Conservation (phyloP, 2,797 vertebrate genomes). For the Aotus griseimembra region DNA sequence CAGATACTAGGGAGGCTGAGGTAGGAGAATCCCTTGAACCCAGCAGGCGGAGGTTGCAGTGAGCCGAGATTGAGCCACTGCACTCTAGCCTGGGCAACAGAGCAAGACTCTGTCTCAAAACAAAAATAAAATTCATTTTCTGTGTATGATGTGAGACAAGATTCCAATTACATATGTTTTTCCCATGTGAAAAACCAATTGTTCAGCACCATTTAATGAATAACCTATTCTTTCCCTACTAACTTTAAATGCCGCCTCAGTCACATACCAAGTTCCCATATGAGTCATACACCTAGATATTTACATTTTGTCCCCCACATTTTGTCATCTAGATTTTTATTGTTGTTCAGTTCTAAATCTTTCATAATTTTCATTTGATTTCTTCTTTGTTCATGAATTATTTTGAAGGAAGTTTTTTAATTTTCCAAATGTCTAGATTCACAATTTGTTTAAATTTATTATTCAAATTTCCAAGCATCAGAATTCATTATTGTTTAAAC, state of each 20-base stretch:
- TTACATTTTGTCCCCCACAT: not conserved
- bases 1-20: not conserved
- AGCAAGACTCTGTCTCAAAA: not conserved
- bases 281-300: not conserved
- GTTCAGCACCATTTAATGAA: not conserved
- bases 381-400: not conserved
- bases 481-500: not conserved
- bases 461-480: not conserved
- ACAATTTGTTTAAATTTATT: not conserved
- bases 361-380: not conserved
- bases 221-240: not conserved
- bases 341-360: constrained; percentile 4
- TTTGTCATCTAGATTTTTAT: not conserved
- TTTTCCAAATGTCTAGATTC: not conserved
- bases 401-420: not conserved
- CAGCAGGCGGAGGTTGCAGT: not conserved
- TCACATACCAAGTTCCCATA: not conserved
- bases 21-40: not conserved
- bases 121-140: not conserved
- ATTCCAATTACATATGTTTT: not conserved
- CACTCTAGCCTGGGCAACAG: not conserved
- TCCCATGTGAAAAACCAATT: not conserved
- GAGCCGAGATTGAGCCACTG: not conserved
- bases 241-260: not conserved
- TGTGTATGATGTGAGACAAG: not conserved